Evolutionary conservation across 2,888 invertebrate species (phyloP).

Genomic region (Bedellia somnulentella): DNA sequence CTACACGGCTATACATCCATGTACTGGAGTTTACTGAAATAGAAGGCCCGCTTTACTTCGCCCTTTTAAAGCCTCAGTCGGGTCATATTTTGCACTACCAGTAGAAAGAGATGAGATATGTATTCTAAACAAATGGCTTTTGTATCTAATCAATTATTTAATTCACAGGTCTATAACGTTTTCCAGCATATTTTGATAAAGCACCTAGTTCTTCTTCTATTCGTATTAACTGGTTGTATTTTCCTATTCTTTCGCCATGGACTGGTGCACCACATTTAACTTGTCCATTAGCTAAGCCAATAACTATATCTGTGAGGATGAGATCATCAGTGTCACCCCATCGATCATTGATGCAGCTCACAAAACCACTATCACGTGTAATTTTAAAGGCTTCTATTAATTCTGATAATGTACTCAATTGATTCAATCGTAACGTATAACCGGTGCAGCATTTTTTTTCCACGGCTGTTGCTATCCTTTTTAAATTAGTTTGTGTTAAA

Average conservation of each 20-base stretch:
- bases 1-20: no score
- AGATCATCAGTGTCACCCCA: constrained; percentile 99
- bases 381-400: constrained; percentile 94
- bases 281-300: constrained; percentile 96
- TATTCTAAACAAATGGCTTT: no score
- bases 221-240: constrained; percentile 96
- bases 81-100: no score
- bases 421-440: constrained; percentile 95
- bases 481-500: constrained; percentile 89
- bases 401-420: constrained; percentile 98
- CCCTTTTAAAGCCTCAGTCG: no score
- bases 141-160: no score
- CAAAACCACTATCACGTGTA: no score
- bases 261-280: constrained; percentile 98
- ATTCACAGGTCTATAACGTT: constrained; percentile 91
- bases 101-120: no score
- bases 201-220: constrained; percentile 97
- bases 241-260: constrained; percentile 92
- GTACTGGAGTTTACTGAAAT: no score
- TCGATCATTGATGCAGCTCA: no score
- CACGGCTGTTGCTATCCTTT: constrained; percentile 89
- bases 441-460: constrained; percentile 98
- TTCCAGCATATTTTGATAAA: constrained; percentile 90
- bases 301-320: constrained; percentile 96
- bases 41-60: no score